Percentiles rank a stretch among this genome's conserved stretches.
Conservation (phyloP, 1,140 invertebrate species). For the Lordiphosa stackelbergi region DNA sequence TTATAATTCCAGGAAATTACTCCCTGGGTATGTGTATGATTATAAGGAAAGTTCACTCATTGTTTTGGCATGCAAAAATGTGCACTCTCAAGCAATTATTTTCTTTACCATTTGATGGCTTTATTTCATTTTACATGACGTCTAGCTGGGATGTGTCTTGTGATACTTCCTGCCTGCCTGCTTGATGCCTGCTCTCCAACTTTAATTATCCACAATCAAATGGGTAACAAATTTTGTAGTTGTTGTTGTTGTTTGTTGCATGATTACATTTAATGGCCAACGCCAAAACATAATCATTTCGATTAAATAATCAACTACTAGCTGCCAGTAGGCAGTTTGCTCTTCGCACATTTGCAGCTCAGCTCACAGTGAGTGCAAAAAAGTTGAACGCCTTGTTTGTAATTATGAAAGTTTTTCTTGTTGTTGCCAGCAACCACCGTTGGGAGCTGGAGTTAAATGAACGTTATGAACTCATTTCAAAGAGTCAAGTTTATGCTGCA, state of each 20-base stretch:
- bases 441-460: slow-evolving; percentile 39
- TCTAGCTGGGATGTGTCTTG: slow-evolving; percentile 31
- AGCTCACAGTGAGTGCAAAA: slow-evolving; percentile 25
- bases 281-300: slow-evolving; percentile 69
- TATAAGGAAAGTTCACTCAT: slow-evolving; percentile 3
- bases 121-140: slow-evolving; percentile 41
- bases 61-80: background rate
- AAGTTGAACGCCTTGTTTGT: slow-evolving; percentile 49
- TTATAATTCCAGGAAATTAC: background rate
- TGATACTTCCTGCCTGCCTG: slow-evolving; percentile 51
- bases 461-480: slow-evolving; percentile 66
- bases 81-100: background rate
- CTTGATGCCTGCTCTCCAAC: slow-evolving; percentile 3
- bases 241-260: slow-evolving; percentile 30
- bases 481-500: slow-evolving; percentile 58
- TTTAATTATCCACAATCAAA: slow-evolving; percentile 56
- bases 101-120: slow-evolving; percentile 43
- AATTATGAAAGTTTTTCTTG: slow-evolving; percentile 70
- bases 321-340: slow-evolving; percentile 22
- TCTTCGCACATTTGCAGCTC: slow-evolving; percentile 58
- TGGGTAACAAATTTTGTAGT: slow-evolving; percentile 17
- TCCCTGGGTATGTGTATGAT: background rate
- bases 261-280: slow-evolving; percentile 66
- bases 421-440: slow-evolving; percentile 20
- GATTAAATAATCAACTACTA: slow-evolving; percentile 71